Evolutionary conservation across 2,888 invertebrate species (phyloP).

Genomic region (Tryphoninae sp.): DNA sequence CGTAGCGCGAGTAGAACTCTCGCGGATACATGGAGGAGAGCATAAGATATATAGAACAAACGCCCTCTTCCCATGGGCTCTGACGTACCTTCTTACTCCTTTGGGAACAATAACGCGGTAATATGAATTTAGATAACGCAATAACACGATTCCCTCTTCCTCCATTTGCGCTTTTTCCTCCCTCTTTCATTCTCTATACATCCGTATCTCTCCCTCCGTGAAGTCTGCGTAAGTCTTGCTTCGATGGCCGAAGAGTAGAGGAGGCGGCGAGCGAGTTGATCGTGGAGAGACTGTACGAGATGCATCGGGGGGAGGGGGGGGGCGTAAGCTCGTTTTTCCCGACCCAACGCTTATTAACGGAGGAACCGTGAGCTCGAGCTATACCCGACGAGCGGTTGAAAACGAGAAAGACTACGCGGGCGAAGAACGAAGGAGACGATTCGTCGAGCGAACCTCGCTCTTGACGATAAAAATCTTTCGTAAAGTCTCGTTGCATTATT

Average conservation of each 20-base stretch:
- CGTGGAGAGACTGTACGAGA: neutral
- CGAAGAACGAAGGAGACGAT: constrained; percentile 15
- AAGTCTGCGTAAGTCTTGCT: neutral
- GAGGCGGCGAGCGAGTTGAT: neutral
- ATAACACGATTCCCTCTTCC: constrained; percentile 60
- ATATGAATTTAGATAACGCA: constrained; percentile 73
- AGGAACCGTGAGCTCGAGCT: neutral
- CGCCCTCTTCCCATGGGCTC: neutral
- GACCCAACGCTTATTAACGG: constrained; percentile 26
- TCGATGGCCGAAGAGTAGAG: neutral
- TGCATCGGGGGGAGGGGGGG: constrained; percentile 26
- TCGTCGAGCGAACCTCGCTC: constrained; percentile 20
- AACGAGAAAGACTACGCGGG: constrained; percentile 9
- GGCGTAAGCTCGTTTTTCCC: constrained; percentile 32
- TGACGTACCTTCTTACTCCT: constrained; percentile 59
- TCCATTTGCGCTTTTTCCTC: neutral
- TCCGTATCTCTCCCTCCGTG: neutral
- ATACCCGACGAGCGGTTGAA: neutral
- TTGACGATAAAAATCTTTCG: constrained; percentile 35
- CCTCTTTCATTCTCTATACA: neutral
- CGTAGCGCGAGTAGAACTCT: constrained; percentile 27
- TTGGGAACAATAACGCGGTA: constrained; percentile 65
- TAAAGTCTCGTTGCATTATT: neutral
- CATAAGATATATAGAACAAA: constrained; percentile 14
- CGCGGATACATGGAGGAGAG: constrained; percentile 10